Evolutionary conservation across 1,140 invertebrate species (phyloP).

Genomic region (Amyelois transitella): DNA sequence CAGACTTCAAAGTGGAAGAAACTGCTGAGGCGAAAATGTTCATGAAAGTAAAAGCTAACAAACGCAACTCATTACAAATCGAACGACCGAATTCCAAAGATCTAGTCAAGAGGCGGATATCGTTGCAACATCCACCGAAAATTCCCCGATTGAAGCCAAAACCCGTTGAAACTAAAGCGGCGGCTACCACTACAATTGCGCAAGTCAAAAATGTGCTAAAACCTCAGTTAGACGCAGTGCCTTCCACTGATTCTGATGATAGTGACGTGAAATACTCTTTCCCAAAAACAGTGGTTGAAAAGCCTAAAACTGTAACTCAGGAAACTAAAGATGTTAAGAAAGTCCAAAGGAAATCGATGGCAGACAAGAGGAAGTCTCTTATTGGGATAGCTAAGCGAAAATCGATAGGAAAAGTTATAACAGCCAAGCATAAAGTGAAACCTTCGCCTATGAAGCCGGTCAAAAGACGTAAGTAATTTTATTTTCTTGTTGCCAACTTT

Average conservation of each 20-base stretch:
- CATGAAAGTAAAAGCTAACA: conserved; percentile 58
- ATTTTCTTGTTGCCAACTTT: not conserved
- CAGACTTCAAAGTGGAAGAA: conserved; percentile 42
- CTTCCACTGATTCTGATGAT: conserved; percentile 56
- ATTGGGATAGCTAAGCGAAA: conserved; percentile 50
- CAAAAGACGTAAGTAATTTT: conserved; percentile 53
- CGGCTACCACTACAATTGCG: conserved; percentile 1
- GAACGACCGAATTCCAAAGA: conserved; percentile 58
- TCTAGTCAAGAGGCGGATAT: conserved; percentile 52
- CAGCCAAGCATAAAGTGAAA: conserved; percentile 25
- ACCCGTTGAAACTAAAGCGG: conserved; percentile 25
- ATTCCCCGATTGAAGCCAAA: conserved; percentile 49
- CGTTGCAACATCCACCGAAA: conserved; percentile 56
- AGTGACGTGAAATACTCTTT: conserved; percentile 67
- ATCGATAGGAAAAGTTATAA: conserved; percentile 38
- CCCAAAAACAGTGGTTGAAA: conserved; percentile 32
- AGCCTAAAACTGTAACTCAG: conserved; percentile 8
- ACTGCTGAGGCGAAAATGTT: conserved; percentile 40
- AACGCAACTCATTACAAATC: conserved; percentile 55
- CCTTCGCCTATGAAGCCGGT: conserved; percentile 31
- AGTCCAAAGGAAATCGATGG: conserved; percentile 31
- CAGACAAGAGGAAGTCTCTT: conserved; percentile 49
- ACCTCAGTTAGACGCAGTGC: conserved; percentile 21
- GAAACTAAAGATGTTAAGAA: conserved; percentile 26
- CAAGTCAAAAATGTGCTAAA: conserved; percentile 24